A percentile compares a stretch with the other conserved stretches of the same genome.
phyloP scores from a whole-genome alignment of 2,888 invertebrate genomes.

The Lordiphosa fenestrarum region DNA sequence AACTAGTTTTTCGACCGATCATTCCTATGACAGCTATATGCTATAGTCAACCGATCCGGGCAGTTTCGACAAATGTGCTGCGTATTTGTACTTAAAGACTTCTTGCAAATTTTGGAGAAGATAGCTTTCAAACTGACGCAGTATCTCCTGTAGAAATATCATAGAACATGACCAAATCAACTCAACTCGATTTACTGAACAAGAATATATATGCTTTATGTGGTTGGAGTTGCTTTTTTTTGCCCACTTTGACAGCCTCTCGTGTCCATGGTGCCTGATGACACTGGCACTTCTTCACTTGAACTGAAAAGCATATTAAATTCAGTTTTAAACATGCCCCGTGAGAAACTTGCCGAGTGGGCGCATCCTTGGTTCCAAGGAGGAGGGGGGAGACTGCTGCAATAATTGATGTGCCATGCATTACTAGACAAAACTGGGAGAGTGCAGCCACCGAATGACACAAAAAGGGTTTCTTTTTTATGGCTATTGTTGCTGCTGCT shows the following conservation, averaged over 20 bases:
- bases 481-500: conserved; percentile 1
- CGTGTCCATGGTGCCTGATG: conserved; percentile 20
- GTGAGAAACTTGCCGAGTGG: conserved; percentile 61
- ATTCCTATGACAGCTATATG: no score
- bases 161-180: no score
- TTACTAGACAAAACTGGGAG: conserved; percentile 55
- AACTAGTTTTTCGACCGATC: no score
- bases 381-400: conserved; percentile 25
- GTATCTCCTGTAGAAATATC: no score
- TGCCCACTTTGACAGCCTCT: neutral
- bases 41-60: no score
- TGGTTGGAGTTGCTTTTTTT: neutral
- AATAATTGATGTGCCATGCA: conserved; percentile 62
- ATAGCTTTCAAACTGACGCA: no score
- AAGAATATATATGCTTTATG: no score
- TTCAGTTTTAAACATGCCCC: conserved; percentile 57
- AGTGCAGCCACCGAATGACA: conserved; percentile 34
- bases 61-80: no score
- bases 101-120: no score
- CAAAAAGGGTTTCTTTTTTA: conserved; percentile 18
- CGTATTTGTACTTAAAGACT: no score
- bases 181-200: no score
- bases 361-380: conserved; percentile 31
- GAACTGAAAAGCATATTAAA: conserved; percentile 59
- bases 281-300: conserved; percentile 19